Conservation (phyloP, 2,888 invertebrate species). For the Atrina japonica region DNA sequence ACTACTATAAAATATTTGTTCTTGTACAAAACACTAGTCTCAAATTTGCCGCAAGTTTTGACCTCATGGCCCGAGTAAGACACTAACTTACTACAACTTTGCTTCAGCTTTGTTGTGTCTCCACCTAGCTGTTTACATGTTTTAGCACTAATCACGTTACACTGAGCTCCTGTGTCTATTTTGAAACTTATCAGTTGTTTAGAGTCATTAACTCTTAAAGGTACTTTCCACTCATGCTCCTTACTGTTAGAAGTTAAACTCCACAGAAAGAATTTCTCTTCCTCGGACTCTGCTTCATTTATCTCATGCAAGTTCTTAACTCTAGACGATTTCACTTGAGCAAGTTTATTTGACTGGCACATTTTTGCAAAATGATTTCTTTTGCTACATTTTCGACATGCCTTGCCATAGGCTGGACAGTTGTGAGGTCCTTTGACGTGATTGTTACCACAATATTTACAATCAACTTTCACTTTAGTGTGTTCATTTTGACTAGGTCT, state of each 20-base stretch:
- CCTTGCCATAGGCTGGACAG: slow-evolving; percentile 30
- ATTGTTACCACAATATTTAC: slow-evolving; percentile 22
- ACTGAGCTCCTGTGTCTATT: slow-evolving; percentile 33
- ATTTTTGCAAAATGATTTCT: slow-evolving; percentile 10
- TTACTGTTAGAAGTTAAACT: not conserved
- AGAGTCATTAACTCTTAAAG: slow-evolving; percentile 1
- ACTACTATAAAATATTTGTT: slow-evolving; percentile 13
- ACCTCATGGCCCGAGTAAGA: slow-evolving; percentile 30
- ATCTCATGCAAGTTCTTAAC: not conserved
- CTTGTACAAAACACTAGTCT: slow-evolving; percentile 12
- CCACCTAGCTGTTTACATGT: slow-evolving; percentile 14
- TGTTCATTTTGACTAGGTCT: not conserved
- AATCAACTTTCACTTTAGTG: slow-evolving; percentile 11
- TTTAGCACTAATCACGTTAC: slow-evolving; percentile 25
- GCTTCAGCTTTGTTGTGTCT: not conserved
- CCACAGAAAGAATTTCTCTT: not conserved
- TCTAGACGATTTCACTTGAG: not conserved
- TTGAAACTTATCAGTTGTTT: slow-evolving; percentile 25
- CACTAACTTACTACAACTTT: slow-evolving; percentile 20
- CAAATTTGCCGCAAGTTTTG: slow-evolving; percentile 5
- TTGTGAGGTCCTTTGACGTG: slow-evolving; percentile 16
- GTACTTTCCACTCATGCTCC: slow-evolving; percentile 20
- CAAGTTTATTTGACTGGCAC: slow-evolving; percentile 2
- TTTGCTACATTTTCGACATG: slow-evolving; percentile 11
- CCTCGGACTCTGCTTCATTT: not conserved